These are phyloP conservation scores for Bradypus variegatus DNA, from an alignment of 2,797 vertebrate species.

Conservation along the genomic window DNA sequence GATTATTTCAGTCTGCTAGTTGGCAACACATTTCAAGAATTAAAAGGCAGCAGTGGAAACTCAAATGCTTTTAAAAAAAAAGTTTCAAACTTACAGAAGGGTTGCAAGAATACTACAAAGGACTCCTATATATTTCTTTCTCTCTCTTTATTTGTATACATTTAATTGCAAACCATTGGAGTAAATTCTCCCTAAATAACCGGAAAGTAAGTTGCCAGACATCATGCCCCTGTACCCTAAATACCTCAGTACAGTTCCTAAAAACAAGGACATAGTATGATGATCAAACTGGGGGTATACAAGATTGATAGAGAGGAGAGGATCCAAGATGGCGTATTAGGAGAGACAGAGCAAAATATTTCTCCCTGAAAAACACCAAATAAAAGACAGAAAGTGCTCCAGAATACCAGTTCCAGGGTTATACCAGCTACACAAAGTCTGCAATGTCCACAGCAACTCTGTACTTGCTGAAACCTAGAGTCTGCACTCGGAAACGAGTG, in stretches of 20 bases:
- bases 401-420: too few species aligned
- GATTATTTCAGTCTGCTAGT: not conserved
- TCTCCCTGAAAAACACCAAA: too few species aligned
- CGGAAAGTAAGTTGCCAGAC: not conserved
- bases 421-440: too few species aligned
- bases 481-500: too few species aligned
- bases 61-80: not conserved
- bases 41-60: not conserved
- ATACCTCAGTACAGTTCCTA: not conserved
- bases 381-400: too few species aligned
- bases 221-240: not conserved
- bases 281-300: not conserved
- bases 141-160: fast-evolving
- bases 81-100: not conserved
- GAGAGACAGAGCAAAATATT: too few species aligned
- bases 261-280: not conserved
- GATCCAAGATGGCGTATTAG: too few species aligned
- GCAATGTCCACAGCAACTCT: too few species aligned
- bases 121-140: not conserved
- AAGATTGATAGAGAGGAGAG: not conserved
- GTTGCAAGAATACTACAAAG: not conserved
- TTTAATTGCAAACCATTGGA: not conserved
- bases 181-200: not conserved
- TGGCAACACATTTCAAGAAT: not conserved
- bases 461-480: too few species aligned